Evolutionary conservation across 2,797 vertebrate species (phyloP), one percentile per base, ranked within the genome.

Genomic region (Amblyraja radiata): DNA sequence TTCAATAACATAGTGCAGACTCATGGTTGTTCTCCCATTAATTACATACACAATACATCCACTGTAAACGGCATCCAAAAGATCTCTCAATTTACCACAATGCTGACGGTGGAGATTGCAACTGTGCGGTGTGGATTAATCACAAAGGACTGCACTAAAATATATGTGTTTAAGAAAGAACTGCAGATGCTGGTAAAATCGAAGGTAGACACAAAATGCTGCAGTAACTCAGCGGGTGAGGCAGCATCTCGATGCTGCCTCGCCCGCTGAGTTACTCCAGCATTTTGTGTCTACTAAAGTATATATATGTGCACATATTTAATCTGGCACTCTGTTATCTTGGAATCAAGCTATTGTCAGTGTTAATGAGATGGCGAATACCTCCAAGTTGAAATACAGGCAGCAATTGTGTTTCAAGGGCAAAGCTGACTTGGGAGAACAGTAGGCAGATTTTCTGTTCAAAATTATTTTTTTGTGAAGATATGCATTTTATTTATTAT

Each of bases 271-370:
- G 46, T 46, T 46, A 54, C 46, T 54, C 46, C 46, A 54, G 46
- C 46, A 54, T 54, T 54, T 54, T 54, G 46, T 54, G 46, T 54
- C 46, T 54, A 54, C 46, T 6, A 54, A 54, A 54, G 6, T 54
- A 76, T n/a, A 76, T 23, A 74, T n/a, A 76, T 23, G 54, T 11
- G 1, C 58, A 74, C 90, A 92, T 58, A 25, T 76, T 28, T 92
- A 76, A 92, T 76, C 90, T 74, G 90, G 39, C 73, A 16, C 54
- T 92, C 28, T 76, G 90, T 28, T 92, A 76, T 92, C 88, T 39
- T 4, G 1, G 90, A 76, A 92, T 92, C 90, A 92, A 74, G 39
- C 68, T 92, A 58, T 76, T 76, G 36, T 1, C 21, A 76, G 9
- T 92, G 71, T 25, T 58, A 92, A 92, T 76, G 71, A 28, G 71